Base-by-base conservation (phyloP, 1,140 invertebrate species). In the Procambarus virginalis region DNA sequence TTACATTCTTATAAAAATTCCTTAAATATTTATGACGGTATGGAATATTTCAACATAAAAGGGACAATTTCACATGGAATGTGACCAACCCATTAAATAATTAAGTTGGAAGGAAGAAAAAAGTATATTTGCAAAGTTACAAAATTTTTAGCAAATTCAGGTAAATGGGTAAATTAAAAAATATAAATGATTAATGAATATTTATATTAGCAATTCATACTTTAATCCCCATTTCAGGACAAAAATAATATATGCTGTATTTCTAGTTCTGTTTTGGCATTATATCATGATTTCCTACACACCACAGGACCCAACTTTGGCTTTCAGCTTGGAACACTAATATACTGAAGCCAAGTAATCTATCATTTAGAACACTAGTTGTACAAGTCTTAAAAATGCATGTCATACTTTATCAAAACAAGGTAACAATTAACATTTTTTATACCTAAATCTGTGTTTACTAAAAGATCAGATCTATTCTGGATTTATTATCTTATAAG, bases 61-160 rank as follows among this genome's bases (percentile, higher is more conserved):
- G 34, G 34, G 68, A 73, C n/a, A 73, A 73, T 34, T 34, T 73
- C 20, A 73, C n/a, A 34, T 73, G 68, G 68, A 73, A 73, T 73
- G 68, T 73, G 68, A 34, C 68, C 20, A 34, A 68, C 60, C 60
- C 20, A 20, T 64, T 64, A 14, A 10, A 4, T 64, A 2, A 17
- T 14, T 64, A 17, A 4, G 10, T 64, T 20, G 12, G 60, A 6
- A 64, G 17, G 4, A 20, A 10, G 2, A 5, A 4, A 17, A 10
- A 14, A 20, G 17, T 5, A 14, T 64, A 17, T 17, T 64, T 4
- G 4, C 60, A 64, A 64, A 10, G 17, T 20, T 20, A 20, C 12
- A 20, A 4, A 17, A 64, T 2, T 64, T 20, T 17, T 17, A 20
- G 1, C 60, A 14, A 12, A 64, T 17, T 17, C 20, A 64, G 14